A percentile compares a stretch with the other conserved stretches of the same genome.
Evolutionary conservation across 2,797 vertebrate genomes (phyloP).

Genomic region (Erethizon dorsatum): DNA sequence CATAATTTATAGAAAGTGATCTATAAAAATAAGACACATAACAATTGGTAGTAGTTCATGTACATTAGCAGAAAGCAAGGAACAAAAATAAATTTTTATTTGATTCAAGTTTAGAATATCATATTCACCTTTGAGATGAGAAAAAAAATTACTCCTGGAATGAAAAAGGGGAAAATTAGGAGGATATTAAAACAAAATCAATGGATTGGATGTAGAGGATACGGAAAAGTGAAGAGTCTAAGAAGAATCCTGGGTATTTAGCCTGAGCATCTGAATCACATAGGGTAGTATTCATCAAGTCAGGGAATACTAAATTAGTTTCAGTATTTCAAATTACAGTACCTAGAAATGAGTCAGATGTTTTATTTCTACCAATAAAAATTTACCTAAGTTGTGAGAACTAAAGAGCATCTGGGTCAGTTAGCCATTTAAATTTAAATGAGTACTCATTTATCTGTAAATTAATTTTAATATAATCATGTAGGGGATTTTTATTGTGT

Average conservation of each 20-base stretch:
- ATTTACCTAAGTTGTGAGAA: neutral
- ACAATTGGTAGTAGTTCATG: neutral
- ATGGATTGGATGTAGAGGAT: neutral
- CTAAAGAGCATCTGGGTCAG: neutral
- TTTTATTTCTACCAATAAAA: neutral
- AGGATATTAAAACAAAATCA: neutral
- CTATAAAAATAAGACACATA: slow-evolving; percentile 44
- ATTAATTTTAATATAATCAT: neutral
- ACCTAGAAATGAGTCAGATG: neutral
- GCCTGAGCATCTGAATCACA: neutral
- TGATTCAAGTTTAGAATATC: slow-evolving; percentile 36
- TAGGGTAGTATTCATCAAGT: neutral
- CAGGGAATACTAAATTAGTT: neutral
- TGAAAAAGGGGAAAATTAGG: slow-evolving; percentile 4
- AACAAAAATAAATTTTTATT: slow-evolving; percentile 53
- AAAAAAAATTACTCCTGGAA: neutral
- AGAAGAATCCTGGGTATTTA: neutral
- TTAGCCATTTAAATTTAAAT: neutral
- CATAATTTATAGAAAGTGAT: slow-evolving; percentile 47
- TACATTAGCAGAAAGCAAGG: slow-evolving; percentile 24
- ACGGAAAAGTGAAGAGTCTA: neutral
- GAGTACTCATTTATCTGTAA: neutral
- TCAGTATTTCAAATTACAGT: neutral
- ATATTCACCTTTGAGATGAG: slow-evolving; percentile 14
- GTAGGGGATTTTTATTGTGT: neutral